These are phyloP conservation scores for Vimba vimba DNA, from an alignment of 2,113 vertebrate genomes.

Conservation along the genomic window DNA sequence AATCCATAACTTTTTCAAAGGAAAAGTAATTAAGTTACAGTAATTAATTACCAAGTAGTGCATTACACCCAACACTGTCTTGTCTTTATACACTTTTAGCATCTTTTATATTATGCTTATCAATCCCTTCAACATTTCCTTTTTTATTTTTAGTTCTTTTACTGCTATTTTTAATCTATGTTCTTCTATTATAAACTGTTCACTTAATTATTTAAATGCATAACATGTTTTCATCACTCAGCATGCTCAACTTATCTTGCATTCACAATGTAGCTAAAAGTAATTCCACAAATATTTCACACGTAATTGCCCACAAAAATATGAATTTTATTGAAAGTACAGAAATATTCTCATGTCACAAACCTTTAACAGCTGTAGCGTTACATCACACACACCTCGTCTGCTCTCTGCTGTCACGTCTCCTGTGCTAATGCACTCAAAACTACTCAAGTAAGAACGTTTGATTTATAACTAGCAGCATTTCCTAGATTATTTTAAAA, in stretches of 20 bases:
- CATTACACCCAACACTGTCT: no score
- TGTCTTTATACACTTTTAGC: no score
- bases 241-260: background rate
- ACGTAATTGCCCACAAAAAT: conserved; percentile 44
- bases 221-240: background rate
- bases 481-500: conserved; percentile 46
- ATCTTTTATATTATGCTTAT: no score
- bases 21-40: no score
- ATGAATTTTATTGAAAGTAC: conserved; percentile 46
- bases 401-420: background rate
- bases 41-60: no score
- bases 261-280: background rate
- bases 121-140: background rate
- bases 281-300: background rate
- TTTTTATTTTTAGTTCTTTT: background rate
- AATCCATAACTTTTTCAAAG: no score
- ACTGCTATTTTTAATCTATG: background rate
- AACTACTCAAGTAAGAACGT: conserved; percentile 66
- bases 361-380: background rate
- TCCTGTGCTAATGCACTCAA: no score
- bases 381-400: background rate
- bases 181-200: background rate
- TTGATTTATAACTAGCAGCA: conserved; percentile 89
- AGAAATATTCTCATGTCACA: conserved; percentile 12
- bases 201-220: background rate